Conservation (phyloP, 2,888 invertebrate species). For the Ormyrus nitidulus region DNA sequence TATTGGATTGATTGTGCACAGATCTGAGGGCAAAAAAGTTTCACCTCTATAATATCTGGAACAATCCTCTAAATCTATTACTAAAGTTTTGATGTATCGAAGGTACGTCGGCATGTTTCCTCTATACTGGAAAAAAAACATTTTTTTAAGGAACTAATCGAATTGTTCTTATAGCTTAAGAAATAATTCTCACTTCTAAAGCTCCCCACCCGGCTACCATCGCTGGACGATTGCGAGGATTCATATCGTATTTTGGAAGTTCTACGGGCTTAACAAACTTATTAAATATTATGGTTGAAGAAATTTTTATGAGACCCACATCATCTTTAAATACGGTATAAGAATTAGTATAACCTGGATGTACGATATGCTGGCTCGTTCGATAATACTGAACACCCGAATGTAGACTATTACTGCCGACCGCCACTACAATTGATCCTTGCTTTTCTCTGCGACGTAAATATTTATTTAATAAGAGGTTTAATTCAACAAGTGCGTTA, state of each 20-base stretch:
- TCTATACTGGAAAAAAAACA: slow-evolving; percentile 75
- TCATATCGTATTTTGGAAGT: slow-evolving; percentile 66
- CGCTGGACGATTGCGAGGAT: slow-evolving; percentile 68
- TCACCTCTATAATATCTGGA: slow-evolving; percentile 61
- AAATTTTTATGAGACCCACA: slow-evolving; percentile 69
- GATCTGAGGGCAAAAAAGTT: slow-evolving; percentile 77
- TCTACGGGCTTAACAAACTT: slow-evolving; percentile 67
- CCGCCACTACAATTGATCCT: slow-evolving; percentile 65
- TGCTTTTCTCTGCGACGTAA: slow-evolving; percentile 65
- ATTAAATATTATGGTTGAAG: slow-evolving; percentile 67
- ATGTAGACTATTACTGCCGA: slow-evolving; percentile 69
- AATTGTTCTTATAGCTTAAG: slow-evolving; percentile 4
- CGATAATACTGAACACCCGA: slow-evolving; percentile 68
- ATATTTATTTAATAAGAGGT: slow-evolving; percentile 29
- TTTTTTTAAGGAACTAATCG: background rate
- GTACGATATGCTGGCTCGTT: slow-evolving; percentile 61
- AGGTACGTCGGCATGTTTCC: slow-evolving; percentile 77
- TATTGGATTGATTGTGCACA: slow-evolving; percentile 78
- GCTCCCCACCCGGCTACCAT: slow-evolving; percentile 71
- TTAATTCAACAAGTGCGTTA: background rate
- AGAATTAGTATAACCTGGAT: slow-evolving; percentile 64
- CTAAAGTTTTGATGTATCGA: slow-evolving; percentile 78
- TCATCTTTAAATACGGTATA: slow-evolving; percentile 68
- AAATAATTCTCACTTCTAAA: slow-evolving; percentile 58
- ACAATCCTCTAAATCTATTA: slow-evolving; percentile 76